Conservation (phyloP, 2,113 vertebrate species). For the Daubentonia madagascariensis region DNA sequence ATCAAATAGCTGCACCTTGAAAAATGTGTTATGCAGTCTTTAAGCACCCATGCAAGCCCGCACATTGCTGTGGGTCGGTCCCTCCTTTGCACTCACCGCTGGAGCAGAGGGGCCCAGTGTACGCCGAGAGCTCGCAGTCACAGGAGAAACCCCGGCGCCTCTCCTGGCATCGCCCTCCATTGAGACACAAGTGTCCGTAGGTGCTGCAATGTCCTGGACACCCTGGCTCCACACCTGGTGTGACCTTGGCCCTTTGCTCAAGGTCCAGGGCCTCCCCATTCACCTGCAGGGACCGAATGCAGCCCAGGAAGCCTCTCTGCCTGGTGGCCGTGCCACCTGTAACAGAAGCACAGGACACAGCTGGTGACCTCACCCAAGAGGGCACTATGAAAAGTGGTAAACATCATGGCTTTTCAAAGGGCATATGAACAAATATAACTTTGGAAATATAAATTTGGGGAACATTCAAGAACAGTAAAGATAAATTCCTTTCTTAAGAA, state of each 20-base stretch:
- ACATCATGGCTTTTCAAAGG: neutral
- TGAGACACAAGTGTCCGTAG: slow-evolving; percentile 90
- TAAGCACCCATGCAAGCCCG: no score
- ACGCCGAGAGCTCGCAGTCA: slow-evolving; percentile 88
- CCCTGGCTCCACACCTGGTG: slow-evolving; percentile 90
- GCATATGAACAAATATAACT: neutral
- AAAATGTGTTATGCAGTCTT: neutral
- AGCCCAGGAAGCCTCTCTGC: slow-evolving; percentile 92
- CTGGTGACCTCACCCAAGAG: neutral
- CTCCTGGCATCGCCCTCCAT: slow-evolving; percentile 88
- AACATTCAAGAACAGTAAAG: neutral
- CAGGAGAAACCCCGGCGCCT: slow-evolving; percentile 88
- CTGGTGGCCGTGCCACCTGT: slow-evolving; percentile 92
- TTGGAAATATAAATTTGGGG: neutral
- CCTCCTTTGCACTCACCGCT: slow-evolving; percentile 81
- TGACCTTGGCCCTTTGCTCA: slow-evolving; percentile 90
- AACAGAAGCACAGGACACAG: neutral
- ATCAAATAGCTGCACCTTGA: neutral
- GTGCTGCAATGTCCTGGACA: slow-evolving; percentile 93
- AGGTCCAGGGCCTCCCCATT: slow-evolving; percentile 90
- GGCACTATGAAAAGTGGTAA: neutral
- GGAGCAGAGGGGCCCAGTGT: slow-evolving; percentile 88
- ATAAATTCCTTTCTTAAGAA: neutral
- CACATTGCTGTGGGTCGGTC: no score
- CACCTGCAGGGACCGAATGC: slow-evolving; percentile 90